These are phyloP conservation scores for Corvus hawaiiensis DNA, from an alignment of 2,113 vertebrate genomes.

Conservation along the genomic window DNA sequence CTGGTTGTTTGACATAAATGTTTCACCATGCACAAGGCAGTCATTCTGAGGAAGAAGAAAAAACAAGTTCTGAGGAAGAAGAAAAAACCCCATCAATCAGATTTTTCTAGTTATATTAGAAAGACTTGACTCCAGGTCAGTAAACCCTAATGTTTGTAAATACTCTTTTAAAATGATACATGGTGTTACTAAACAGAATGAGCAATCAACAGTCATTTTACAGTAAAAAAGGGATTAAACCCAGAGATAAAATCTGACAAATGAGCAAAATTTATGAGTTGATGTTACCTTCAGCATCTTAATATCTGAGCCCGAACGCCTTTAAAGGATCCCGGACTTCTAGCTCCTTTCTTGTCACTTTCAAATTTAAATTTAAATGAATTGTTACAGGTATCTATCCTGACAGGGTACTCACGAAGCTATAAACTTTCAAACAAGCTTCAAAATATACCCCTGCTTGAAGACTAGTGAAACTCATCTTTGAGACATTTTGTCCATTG, in stretches of 20 bases:
- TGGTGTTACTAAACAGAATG: background rate
- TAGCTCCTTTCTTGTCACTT: background rate
- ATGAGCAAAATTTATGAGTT: background rate
- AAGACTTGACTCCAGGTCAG: background rate
- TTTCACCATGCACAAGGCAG: constrained; percentile 42
- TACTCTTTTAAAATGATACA: background rate
- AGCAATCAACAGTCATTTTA: background rate
- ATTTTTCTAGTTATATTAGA: background rate
- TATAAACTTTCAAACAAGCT: background rate
- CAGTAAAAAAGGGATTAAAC: background rate
- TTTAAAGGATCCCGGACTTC: background rate
- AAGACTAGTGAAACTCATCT: background rate
- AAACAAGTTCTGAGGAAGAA: constrained; percentile 33
- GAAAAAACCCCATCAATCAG: background rate
- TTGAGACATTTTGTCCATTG: background rate
- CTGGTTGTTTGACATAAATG: constrained; percentile 33
- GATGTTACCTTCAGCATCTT: background rate
- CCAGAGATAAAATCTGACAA: background rate
- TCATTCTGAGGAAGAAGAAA: constrained; percentile 67
- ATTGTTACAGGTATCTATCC: background rate
- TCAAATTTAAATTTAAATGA: background rate
- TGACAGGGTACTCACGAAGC: accelerated
- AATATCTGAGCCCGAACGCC: background rate
- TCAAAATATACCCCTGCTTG: background rate
- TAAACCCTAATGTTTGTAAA: background rate